Conservation (phyloP, 2,113 vertebrate genomes). For the Leiothrix lutea region DNA sequence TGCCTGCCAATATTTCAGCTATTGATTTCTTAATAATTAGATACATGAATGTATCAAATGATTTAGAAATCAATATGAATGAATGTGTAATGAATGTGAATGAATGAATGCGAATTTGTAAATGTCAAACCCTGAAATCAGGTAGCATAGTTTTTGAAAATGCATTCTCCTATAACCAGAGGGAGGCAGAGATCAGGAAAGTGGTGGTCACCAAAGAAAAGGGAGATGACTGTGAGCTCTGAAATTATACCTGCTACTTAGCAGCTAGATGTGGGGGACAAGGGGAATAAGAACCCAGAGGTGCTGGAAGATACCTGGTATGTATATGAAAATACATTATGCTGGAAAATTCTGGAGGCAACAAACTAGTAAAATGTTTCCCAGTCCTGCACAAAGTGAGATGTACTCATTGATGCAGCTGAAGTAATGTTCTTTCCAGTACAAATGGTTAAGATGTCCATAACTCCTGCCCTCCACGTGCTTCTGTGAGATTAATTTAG, state of each 20-base stretch:
- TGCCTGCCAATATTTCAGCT: background rate
- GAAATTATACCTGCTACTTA: background rate
- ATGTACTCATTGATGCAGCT: background rate
- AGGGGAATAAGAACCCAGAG: background rate
- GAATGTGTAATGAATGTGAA: background rate
- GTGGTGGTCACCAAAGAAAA: background rate
- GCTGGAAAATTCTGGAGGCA: background rate
- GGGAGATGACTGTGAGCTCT: background rate
- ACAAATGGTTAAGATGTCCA: background rate
- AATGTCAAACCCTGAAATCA: background rate
- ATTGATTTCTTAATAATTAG: background rate
- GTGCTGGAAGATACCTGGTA: background rate
- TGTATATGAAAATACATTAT: background rate
- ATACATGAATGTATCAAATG: background rate
- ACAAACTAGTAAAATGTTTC: background rate
- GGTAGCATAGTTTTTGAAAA: background rate
- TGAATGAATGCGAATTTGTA: background rate
- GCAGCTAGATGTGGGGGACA: background rate
- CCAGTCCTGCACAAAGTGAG: background rate
- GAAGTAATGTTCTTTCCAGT: background rate
- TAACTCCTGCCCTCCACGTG: background rate
- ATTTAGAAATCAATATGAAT: background rate
- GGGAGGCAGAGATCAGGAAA: background rate
- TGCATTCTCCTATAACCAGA: background rate
- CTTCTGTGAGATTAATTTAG: background rate